Evolutionary conservation across 2,888 invertebrate genomes (phyloP).

Genomic region (Aphidoletes aphidimyza): DNA sequence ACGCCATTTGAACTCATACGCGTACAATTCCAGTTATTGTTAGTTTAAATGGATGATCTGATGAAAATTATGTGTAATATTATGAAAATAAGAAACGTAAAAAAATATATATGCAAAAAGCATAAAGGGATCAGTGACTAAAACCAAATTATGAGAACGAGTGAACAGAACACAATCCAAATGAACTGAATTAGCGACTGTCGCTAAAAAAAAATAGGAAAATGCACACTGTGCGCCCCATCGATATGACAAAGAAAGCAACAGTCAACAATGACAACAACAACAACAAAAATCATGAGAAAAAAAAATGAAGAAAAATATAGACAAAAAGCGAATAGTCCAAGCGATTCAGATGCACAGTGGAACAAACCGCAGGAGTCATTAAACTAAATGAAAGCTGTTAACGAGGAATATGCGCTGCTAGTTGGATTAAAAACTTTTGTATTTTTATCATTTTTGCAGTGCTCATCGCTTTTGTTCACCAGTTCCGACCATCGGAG

Average conservation of each 20-base stretch:
- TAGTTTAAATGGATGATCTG: too few relatives aligned
- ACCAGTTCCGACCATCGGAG: background rate
- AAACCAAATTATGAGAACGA: background rate
- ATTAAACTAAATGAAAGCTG: slow-evolving; percentile 55
- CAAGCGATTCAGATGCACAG: slow-evolving; percentile 14
- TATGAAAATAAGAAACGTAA: too few relatives aligned
- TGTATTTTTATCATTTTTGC: background rate
- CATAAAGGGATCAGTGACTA: too few relatives aligned
- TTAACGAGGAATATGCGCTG: slow-evolving; percentile 53
- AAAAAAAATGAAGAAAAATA: too few relatives aligned
- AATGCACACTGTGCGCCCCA: background rate
- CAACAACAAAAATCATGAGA: too few relatives aligned
- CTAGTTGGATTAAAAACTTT: slow-evolving; percentile 55
- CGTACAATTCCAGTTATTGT: too few relatives aligned
- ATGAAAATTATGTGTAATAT: too few relatives aligned
- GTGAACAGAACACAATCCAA: background rate
- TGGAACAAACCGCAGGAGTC: slow-evolving; percentile 47
- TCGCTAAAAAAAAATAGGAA: background rate
- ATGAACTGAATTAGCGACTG: background rate
- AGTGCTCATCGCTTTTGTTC: slow-evolving; percentile 5
- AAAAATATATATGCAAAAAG: too few relatives aligned
- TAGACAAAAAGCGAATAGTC: too few relatives aligned
- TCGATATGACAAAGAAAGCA: slow-evolving; percentile 14
- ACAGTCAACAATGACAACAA: too few relatives aligned
- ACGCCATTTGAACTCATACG: too few relatives aligned